phyloP scores from a whole-genome alignment of 2,888 invertebrate genomes.

The Heliconius aoede region DNA sequence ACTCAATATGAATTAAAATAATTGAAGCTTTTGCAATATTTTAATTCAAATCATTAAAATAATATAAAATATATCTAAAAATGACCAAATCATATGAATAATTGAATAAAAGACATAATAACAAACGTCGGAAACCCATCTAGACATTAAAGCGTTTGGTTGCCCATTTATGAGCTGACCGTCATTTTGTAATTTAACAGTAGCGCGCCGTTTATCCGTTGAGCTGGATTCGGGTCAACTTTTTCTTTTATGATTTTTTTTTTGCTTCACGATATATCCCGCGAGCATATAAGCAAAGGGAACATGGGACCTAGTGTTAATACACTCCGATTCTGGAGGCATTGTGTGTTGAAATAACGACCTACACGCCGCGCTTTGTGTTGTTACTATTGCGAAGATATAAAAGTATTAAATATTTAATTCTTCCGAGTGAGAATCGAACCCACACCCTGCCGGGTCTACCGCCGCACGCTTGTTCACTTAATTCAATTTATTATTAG shows the following conservation, averaged over 20 bases:
- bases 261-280: neutral
- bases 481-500: neutral
- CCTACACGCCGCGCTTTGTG: too few species aligned
- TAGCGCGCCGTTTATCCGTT: conserved; percentile 57
- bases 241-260: conserved; percentile 34
- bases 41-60: neutral
- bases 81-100: neutral
- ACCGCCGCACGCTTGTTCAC: too few species aligned
- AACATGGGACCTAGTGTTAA: too few species aligned
- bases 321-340: too few species aligned
- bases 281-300: too few species aligned
- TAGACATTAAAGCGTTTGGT: conserved; percentile 37
- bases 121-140: conserved; percentile 12
- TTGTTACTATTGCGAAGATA: too few species aligned
- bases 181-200: conserved; percentile 60
- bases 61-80: too few species aligned
- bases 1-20: neutral
- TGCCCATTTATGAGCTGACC: conserved; percentile 33
- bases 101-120: conserved; percentile 17
- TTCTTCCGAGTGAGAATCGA: too few species aligned
- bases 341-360: too few species aligned
- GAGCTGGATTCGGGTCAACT: conserved; percentile 46
- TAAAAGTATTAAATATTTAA: too few species aligned
- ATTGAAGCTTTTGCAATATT: too few species aligned
- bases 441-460: too few species aligned